A percentile compares a stretch with the other conserved stretches of the same genome.
Conservation (phyloP, 2,113 vertebrate species). For the Catharus bicknelli region DNA sequence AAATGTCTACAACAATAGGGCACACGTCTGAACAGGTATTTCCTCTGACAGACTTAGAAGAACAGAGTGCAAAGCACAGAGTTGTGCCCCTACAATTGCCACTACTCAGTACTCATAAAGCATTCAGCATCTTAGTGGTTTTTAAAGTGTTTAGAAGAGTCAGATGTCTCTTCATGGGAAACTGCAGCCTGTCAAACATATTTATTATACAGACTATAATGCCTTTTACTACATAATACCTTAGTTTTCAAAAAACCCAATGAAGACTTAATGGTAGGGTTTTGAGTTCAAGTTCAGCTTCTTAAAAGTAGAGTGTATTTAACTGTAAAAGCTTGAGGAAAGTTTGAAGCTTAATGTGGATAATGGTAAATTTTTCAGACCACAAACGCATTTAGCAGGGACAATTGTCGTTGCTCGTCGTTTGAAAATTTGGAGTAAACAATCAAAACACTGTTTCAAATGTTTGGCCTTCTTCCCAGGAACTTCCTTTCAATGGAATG, state of each 20-base stretch:
- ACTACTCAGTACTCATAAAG: neutral
- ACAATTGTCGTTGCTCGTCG: accelerated
- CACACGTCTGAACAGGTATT: neutral
- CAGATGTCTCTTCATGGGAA: neutral
- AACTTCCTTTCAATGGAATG: neutral
- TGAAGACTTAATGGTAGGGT: neutral
- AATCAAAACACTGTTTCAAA: neutral
- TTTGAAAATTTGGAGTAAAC: neutral
- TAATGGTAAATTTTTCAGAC: neutral
- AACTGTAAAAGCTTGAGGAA: neutral
- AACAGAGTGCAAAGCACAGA: neutral
- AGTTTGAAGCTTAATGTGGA: neutral
- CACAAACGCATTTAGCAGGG: neutral
- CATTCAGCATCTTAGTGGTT: neutral
- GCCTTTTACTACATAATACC: neutral
- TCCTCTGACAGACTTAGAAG: neutral
- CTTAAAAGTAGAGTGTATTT: neutral
- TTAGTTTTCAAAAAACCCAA: neutral
- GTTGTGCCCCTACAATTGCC: neutral
- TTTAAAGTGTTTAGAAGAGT: neutral
- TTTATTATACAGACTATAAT: neutral
- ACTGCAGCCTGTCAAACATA: neutral
- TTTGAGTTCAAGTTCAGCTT: neutral
- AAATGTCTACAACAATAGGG: neutral
- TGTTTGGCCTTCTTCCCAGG: neutral